Percentiles rank a stretch among this genome's conserved stretches.
These are phyloP conservation scores for Merluccius polli DNA, from an alignment of 2,797 vertebrate species.

Conservation along the genomic window DNA sequence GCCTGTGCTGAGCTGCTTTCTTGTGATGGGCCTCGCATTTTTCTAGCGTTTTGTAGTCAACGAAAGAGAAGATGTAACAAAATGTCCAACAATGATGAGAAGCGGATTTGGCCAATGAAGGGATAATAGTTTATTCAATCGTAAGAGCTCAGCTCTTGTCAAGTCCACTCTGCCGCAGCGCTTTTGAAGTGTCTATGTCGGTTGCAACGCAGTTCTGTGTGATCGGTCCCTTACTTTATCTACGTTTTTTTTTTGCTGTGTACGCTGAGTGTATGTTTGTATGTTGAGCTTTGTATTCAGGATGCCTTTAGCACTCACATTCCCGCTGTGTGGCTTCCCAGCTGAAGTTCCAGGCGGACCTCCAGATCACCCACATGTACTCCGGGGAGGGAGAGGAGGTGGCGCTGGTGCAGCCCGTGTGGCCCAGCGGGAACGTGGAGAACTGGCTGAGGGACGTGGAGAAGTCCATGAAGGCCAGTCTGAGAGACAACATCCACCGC, in stretches of 20 bases:
- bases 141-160: too few species aligned
- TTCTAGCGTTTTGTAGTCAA: too few species aligned
- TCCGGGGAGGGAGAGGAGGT: conserved; percentile 90
- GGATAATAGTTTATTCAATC: too few species aligned
- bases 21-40: too few species aligned
- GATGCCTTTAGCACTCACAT: background rate
- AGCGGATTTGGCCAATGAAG: too few species aligned
- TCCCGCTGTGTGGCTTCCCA: conserved; percentile 47
- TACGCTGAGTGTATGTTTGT: background rate
- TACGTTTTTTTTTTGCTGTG: background rate
- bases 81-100: too few species aligned
- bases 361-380: conserved; percentile 90
- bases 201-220: too few species aligned
- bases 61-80: too few species aligned
- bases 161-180: too few species aligned
- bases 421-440: conserved; percentile 83
- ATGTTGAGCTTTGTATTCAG: background rate
- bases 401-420: conserved; percentile 69
- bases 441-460: conserved; percentile 87
- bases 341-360: conserved; percentile 86
- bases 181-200: too few species aligned
- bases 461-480: conserved; percentile 82
- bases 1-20: too few species aligned
- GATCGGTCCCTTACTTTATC: too few species aligned
- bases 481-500: conserved; percentile 79